Evolutionary conservation across 2,888 invertebrate species (phyloP).

Genomic region (Mythimna vitellina): DNA sequence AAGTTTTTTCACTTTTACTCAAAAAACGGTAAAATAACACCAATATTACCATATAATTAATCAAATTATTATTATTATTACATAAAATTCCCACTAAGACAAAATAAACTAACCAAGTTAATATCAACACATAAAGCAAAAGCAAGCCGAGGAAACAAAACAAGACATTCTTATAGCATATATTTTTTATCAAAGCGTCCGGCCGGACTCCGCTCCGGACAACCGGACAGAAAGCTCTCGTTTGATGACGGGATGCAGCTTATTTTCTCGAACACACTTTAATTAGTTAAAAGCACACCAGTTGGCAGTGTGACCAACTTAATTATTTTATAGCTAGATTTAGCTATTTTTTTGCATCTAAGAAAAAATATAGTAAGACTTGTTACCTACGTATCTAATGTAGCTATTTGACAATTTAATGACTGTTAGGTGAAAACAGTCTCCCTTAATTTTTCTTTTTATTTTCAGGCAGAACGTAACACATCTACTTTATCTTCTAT

Average conservation of each 20-base stretch:
- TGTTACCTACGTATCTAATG: no score
- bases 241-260: constrained; percentile 52
- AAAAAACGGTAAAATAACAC: no score
- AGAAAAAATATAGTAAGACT: no score
- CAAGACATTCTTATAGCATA: constrained; percentile 22
- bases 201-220: constrained; percentile 19
- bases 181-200: constrained; percentile 62
- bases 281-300: constrained; percentile 65
- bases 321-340: background rate
- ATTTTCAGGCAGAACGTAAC: no score
- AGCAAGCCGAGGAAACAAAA: constrained; percentile 8
- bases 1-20: no score
- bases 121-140: constrained; percentile 1
- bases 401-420: no score
- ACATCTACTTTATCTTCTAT: no score
- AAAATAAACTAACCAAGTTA: background rate
- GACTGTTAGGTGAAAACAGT: no score
- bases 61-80: background rate
- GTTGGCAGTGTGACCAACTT: background rate
- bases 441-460: no score
- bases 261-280: constrained; percentile 56
- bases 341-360: background rate
- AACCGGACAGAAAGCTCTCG: constrained; percentile 35
- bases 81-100: background rate
- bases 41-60: background rate